Conservation (phyloP, 2,888 invertebrate species). For the Erannis defoliaria region DNA sequence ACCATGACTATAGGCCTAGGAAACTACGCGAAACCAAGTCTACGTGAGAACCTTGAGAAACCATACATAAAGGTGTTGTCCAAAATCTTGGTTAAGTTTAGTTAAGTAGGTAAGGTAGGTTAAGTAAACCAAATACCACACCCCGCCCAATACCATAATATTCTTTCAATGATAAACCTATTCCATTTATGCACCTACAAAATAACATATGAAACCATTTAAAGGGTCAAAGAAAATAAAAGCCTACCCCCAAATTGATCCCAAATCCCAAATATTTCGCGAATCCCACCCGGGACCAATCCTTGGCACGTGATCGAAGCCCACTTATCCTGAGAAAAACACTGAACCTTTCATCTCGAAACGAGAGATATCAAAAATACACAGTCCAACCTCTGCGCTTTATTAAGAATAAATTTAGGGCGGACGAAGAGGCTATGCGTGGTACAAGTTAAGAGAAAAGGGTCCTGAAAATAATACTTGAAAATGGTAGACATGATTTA, state of each 20-base stretch:
- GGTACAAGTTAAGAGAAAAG: conserved; percentile 45
- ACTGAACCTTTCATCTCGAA: conserved; percentile 72
- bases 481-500: not conserved
- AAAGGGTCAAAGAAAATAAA: conserved; percentile 32
- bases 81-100: too few relatives aligned
- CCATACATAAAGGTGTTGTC: too few relatives aligned
- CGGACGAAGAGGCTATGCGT: conserved; percentile 55
- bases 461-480: not conserved
- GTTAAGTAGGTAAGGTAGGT: too few relatives aligned
- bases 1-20: too few relatives aligned
- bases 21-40: too few relatives aligned
- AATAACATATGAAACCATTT: conserved; percentile 28
- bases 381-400: conserved; percentile 78
- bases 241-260: conserved; percentile 34
- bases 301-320: conserved; percentile 43
- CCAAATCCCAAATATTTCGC: conserved; percentile 35
- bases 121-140: too few relatives aligned
- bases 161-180: conserved; percentile 1
- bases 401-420: conserved; percentile 86
- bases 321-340: conserved; percentile 60
- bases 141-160: not conserved
- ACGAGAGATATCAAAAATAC: conserved; percentile 84
- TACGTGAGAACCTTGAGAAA: too few relatives aligned
- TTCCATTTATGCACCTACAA: conserved; percentile 9
- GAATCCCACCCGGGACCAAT: conserved; percentile 33